A percentile compares a stretch with the other conserved stretches of the same genome.
These are phyloP conservation scores for Dipodomys merriami DNA, from an alignment of 2,113 vertebrate genomes.

Conservation along the genomic window DNA sequence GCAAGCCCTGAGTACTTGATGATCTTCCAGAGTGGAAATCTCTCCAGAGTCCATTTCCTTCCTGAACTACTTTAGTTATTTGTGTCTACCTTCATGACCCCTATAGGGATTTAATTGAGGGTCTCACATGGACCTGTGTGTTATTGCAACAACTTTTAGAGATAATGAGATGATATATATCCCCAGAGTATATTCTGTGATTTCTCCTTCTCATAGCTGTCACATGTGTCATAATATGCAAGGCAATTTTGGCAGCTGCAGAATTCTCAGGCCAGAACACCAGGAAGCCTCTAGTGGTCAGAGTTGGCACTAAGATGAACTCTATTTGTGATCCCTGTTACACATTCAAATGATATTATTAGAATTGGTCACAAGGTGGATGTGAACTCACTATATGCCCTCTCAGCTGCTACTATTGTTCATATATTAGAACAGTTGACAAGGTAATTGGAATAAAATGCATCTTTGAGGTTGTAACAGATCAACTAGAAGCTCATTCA, in stretches of 20 bases:
- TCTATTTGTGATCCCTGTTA: neutral
- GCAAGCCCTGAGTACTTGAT: neutral
- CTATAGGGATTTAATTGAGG: neutral
- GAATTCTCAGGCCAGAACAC: neutral
- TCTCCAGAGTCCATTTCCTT: neutral
- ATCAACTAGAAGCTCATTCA: neutral
- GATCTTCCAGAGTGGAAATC: neutral
- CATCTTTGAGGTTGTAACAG: neutral
- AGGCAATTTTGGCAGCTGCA: neutral
- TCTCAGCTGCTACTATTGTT: neutral
- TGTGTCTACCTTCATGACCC: neutral
- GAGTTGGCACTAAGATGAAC: neutral
- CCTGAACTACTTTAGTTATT: neutral
- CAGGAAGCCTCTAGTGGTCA: neutral
- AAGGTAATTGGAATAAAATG: conserved; percentile 3
- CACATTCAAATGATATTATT: neutral
- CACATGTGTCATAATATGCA: neutral
- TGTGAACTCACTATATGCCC: neutral
- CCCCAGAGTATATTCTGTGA: neutral
- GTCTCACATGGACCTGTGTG: neutral
- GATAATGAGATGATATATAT: neutral
- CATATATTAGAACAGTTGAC: neutral
- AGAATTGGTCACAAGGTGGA: neutral
- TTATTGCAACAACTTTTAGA: neutral
- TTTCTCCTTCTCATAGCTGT: neutral